Evolutionary conservation across 2,113 vertebrate species (phyloP).

Genomic region (Dunckerocampus dactyliophorus): DNA sequence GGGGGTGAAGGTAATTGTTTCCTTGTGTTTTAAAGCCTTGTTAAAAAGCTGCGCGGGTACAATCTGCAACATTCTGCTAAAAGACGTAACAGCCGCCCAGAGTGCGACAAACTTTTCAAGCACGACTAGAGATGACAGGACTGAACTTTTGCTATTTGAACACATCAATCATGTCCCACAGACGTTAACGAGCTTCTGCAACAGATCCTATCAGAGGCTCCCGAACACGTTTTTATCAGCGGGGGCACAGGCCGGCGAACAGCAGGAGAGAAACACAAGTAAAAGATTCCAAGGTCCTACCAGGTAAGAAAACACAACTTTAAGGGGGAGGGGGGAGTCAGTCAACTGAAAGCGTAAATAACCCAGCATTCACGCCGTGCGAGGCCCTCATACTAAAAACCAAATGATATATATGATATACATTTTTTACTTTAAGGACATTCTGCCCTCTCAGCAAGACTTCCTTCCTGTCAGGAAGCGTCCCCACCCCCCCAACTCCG

Average conservation of each 20-base stretch:
- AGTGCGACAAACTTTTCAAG: constrained; percentile 7
- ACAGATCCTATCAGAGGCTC: constrained; percentile 18
- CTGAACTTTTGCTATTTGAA: constrained; percentile 12
- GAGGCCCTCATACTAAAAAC: constrained; percentile 66
- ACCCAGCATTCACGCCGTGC: constrained; percentile 19
- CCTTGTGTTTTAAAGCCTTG: not conserved
- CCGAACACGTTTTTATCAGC: constrained; percentile 43
- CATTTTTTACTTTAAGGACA: constrained; percentile 77
- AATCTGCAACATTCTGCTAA: not conserved
- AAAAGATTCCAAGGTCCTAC: constrained; percentile 50
- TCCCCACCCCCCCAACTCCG: constrained; percentile 32
- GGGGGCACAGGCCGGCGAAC: constrained; percentile 32
- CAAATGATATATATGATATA: constrained; percentile 63
- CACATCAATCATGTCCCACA: constrained; percentile 18
- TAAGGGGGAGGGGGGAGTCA: constrained; percentile 22
- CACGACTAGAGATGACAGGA: not conserved
- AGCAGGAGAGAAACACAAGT: constrained; percentile 30
- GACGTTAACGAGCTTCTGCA: constrained; percentile 19
- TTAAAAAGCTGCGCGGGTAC: not conserved
- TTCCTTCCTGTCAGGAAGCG: constrained; percentile 92
- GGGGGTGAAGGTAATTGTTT: not conserved
- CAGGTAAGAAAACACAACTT: constrained; percentile 53
- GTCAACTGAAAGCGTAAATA: constrained; percentile 56
- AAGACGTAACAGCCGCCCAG: not conserved
- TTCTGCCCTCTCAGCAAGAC: constrained; percentile 67